phyloP scores from a whole-genome alignment of 2,797 vertebrate genomes.

The Tolypeutes matacus region DNA sequence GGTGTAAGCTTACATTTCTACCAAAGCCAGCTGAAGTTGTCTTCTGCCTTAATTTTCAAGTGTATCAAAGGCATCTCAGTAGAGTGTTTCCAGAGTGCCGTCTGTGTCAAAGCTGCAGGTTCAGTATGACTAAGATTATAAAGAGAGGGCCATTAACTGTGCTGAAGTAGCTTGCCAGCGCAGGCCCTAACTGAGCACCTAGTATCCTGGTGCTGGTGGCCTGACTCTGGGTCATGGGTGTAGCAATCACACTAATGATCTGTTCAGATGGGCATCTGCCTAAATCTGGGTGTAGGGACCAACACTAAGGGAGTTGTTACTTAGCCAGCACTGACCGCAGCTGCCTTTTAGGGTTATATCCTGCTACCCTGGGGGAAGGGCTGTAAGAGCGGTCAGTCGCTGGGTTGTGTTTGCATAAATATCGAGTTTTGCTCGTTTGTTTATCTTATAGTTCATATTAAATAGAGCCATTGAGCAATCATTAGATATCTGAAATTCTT shows the following conservation, averaged over 20 bases:
- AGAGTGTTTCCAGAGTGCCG: not conserved
- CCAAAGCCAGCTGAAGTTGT: not conserved
- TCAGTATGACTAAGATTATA: not conserved
- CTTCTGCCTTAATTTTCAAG: not conserved
- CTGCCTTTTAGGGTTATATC: not conserved
- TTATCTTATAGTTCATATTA: constrained; percentile 1
- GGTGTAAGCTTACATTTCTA: not conserved
- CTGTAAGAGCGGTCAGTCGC: not conserved
- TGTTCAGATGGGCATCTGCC: not conserved
- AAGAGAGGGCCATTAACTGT: not conserved
- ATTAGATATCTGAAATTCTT: constrained; percentile 31
- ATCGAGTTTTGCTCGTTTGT: not conserved
- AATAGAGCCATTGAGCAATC: not conserved
- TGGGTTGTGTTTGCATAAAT: not conserved
- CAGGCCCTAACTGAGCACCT: not conserved
- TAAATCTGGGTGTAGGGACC: not conserved
- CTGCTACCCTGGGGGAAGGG: not conserved
- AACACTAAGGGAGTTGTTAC: not conserved
- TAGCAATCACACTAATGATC: not conserved
- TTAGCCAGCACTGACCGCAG: not conserved
- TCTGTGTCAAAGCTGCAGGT: not conserved
- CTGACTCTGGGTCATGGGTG: not conserved
- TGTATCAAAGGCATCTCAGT: not conserved
- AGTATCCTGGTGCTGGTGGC: not conserved
- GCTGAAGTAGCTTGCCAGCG: not conserved